Conservation (phyloP, 2,888 invertebrate species). For the Tuberolachnus salignus region DNA sequence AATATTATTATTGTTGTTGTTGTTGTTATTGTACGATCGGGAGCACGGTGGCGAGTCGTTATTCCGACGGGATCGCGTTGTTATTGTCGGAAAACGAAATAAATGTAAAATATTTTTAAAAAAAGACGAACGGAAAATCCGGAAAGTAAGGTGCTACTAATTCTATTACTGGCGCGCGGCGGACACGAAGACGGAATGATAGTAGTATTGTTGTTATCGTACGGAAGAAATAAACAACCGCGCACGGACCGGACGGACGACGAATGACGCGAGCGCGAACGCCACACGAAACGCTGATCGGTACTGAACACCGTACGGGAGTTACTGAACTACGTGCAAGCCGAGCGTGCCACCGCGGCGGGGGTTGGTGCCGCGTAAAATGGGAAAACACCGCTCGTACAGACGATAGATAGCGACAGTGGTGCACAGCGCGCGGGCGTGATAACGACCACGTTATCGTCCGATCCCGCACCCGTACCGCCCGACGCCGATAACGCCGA, state of each 20-base stretch:
- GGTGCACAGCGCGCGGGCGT: not conserved
- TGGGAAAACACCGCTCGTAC: slow-evolving; percentile 1
- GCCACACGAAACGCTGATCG: not conserved
- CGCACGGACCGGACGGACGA: not conserved
- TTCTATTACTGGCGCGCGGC: too few relatives aligned
- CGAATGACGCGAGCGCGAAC: not conserved
- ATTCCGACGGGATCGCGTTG: not conserved
- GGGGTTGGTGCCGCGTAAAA: not conserved
- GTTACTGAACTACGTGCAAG: not conserved
- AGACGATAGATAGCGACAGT: not conserved
- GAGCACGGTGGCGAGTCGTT: not conserved
- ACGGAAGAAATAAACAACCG: too few relatives aligned
- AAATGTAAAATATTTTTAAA: too few relatives aligned
- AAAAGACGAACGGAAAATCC: too few relatives aligned
- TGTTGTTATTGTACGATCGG: too few relatives aligned
- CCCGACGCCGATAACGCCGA: too few relatives aligned
- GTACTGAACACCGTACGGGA: not conserved
- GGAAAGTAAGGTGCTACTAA: too few relatives aligned
- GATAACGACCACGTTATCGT: not conserved
- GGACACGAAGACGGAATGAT: not conserved
- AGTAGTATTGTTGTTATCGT: not conserved
- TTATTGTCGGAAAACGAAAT: not conserved
- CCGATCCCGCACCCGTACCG: not conserved
- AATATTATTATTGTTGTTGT: not conserved
- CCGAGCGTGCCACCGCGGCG: not conserved